A percentile compares a stretch with the other conserved stretches of the same genome.
Evolutionary conservation across 2,113 vertebrate genomes (phyloP).

Genomic region (Microcebus jonahi): DNA sequence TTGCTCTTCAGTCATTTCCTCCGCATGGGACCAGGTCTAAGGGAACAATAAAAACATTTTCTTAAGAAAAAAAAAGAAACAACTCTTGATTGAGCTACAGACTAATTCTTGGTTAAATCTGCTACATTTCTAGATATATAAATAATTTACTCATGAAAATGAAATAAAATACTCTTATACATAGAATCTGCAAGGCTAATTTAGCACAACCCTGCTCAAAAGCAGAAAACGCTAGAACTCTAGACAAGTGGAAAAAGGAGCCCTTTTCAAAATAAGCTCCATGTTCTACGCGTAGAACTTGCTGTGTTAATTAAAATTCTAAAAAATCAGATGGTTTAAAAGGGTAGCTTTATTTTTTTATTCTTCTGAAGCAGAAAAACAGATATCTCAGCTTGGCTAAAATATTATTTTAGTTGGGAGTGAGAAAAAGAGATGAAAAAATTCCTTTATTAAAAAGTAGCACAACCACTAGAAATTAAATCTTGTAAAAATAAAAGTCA

Average conservation of each 20-base stretch:
- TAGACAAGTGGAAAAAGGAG: background rate
- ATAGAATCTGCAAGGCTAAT: background rate
- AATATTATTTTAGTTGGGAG: background rate
- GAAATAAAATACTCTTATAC: background rate
- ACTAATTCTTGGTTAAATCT: background rate
- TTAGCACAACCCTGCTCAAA: background rate
- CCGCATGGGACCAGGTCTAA: background rate
- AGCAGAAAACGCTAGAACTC: background rate
- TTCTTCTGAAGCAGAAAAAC: conserved; percentile 30
- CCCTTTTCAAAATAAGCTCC: background rate
- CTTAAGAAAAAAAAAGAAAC: background rate
- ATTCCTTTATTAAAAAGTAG: background rate
- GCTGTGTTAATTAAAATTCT: background rate
- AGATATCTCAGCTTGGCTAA: background rate
- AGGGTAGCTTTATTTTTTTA: background rate
- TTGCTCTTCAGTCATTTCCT: too few relatives aligned
- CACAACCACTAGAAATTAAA: background rate
- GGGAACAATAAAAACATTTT: background rate
- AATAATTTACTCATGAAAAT: background rate
- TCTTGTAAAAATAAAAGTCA: background rate
- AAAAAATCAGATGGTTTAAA: background rate
- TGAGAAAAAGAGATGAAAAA: background rate
- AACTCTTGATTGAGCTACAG: background rate
- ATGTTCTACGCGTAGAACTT: background rate
- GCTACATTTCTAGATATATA: background rate